Evolutionary conservation across 2,113 vertebrate genomes (phyloP).

Genomic region (Rhadina sibilatrix): DNA sequence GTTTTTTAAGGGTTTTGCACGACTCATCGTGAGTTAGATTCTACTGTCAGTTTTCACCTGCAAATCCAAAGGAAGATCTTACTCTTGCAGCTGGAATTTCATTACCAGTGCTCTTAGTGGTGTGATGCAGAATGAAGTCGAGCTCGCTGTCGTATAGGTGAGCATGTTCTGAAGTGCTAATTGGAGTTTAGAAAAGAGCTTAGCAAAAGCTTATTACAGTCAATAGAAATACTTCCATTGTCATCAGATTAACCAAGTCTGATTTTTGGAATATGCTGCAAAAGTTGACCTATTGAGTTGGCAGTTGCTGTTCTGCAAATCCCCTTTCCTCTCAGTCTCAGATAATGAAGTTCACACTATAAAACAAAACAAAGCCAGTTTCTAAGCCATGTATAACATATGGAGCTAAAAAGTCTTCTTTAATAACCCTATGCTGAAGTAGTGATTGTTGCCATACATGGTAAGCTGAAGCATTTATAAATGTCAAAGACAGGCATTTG

Average conservation of each 20-base stretch:
- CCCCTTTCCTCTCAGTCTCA: background rate
- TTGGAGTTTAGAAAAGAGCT: slow-evolving; percentile 45
- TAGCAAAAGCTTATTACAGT: slow-evolving; percentile 43
- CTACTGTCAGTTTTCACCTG: background rate
- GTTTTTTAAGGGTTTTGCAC: background rate
- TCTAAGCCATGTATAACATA: background rate
- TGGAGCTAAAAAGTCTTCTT: background rate
- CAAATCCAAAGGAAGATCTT: background rate
- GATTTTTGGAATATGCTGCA: slow-evolving; percentile 43
- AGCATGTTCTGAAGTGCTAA: slow-evolving; percentile 23
- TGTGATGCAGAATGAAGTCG: background rate
- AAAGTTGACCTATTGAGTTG: slow-evolving; percentile 15
- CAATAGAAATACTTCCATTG: slow-evolving; percentile 29
- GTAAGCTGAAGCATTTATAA: slow-evolving; percentile 23
- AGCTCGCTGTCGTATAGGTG: background rate
- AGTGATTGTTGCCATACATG: background rate
- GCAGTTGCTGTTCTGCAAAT: background rate
- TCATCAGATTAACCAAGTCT: slow-evolving; percentile 39
- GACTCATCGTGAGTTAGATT: background rate
- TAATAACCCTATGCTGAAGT: background rate
- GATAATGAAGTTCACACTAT: background rate
- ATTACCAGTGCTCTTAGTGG: background rate
- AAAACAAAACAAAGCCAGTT: slow-evolving; percentile 4
- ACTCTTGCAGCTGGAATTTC: background rate
- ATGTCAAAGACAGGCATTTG: background rate